Evolutionary conservation across 2,113 vertebrate genomes (phyloP), one percentile per base, ranked within the genome.

Genomic region (Gambusia affinis): DNA sequence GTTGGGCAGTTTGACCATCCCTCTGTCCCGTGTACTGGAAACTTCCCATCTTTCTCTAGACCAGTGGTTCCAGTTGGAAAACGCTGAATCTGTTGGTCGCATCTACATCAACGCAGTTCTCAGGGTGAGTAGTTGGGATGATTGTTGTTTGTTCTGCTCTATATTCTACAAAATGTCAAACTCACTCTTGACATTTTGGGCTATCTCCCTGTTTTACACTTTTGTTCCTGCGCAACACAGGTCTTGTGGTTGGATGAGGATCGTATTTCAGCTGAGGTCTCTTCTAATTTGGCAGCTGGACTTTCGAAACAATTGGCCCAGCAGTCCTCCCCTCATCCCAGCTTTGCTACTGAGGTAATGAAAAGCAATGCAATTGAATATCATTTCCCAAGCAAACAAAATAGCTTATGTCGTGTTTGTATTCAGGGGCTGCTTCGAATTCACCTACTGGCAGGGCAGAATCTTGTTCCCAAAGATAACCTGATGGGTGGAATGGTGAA

Each of bases 401-500:
- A 57, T 0, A n/a, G 12, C 47, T 63, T 80, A 72, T 68, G 81
- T 64, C 0, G 5, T 19, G 24, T 15, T 73, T 63, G 80, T 76
- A 42, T 83, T 68, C 73, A 98, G 97, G 96, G 92, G 4, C 89
- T 97, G 79, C 94, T 98, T 65, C 94, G 97, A 66, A 96, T 98
- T 79, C 96, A 97, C 47, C 88, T 98, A 0, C 71, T 97, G 86
- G 95, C 95, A 69, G 97, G 95, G 10, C 95, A 97, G 89, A 94
- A 97, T 83, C 93, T 98, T 33, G 91, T 98, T 17, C 94, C 96
- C 2, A 98, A 97, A 84, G 97, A 98, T 85, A 97, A 97, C 84
- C 79, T 97, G 87, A 92, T 98, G 93, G 94, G 94, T 19, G 93
- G 94, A 64, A 78, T 97, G 90, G 93, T 97, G 68, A 96, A 96